These are phyloP conservation scores for Ptychoptera albimana DNA, from an alignment of 2,888 invertebrate genomes.

Conservation along the genomic window DNA sequence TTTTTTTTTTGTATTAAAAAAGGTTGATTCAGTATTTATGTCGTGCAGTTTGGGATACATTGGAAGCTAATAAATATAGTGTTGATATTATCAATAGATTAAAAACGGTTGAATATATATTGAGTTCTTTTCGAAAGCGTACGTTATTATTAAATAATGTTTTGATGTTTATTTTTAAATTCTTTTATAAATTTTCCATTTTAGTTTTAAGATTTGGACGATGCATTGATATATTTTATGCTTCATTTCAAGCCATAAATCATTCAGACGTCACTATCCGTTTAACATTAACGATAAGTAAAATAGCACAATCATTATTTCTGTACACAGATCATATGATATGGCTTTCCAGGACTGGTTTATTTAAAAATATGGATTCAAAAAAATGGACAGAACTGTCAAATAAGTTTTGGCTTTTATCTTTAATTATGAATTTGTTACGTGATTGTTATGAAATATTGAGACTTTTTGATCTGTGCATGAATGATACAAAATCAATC, in stretches of 20 bases:
- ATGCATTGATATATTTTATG: slow-evolving; percentile 65
- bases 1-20: neutral
- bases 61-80: slow-evolving; percentile 39
- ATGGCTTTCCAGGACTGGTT: slow-evolving; percentile 65
- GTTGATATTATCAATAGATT: slow-evolving; percentile 54
- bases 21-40: slow-evolving; percentile 74
- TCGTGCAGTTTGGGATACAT: slow-evolving; percentile 61
- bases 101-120: slow-evolving; percentile 64
- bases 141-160: slow-evolving; percentile 19
- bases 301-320: slow-evolving; percentile 62
- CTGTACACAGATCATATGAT: slow-evolving; percentile 74
- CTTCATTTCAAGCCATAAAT: slow-evolving; percentile 51
- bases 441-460: slow-evolving; percentile 76
- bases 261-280: slow-evolving; percentile 55
- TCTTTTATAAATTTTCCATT: slow-evolving; percentile 19
- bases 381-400: slow-evolving; percentile 59
- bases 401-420: slow-evolving; percentile 73
- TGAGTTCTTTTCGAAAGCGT: slow-evolving; percentile 80
- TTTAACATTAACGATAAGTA: slow-evolving; percentile 58
- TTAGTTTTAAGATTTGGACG: slow-evolving; percentile 74
- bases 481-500: slow-evolving; percentile 22
- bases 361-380: slow-evolving; percentile 45
- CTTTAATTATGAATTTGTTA: slow-evolving; percentile 60
- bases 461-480: slow-evolving; percentile 41
- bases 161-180: slow-evolving; percentile 1